phyloP scores from a whole-genome alignment of 2,113 vertebrate genomes.

The Oreamnos americanus region DNA sequence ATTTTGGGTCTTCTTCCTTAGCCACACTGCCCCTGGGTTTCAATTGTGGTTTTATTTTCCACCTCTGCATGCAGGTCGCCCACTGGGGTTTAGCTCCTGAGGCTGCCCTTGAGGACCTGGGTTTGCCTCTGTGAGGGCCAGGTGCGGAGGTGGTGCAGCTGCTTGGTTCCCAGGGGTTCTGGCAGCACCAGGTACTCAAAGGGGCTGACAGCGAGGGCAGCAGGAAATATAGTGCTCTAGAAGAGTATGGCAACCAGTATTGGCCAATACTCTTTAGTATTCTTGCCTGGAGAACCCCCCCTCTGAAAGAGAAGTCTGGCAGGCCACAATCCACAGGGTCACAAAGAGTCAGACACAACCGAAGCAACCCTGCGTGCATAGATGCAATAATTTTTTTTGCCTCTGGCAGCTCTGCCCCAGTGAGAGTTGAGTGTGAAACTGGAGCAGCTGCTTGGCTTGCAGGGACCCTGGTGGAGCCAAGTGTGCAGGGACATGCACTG shows the following conservation, averaged over 20 bases:
- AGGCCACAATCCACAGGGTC: neutral
- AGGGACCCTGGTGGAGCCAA: neutral
- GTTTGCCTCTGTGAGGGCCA: neutral
- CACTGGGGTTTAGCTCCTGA: neutral
- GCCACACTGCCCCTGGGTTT: neutral
- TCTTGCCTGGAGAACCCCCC: neutral
- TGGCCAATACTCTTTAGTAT: neutral
- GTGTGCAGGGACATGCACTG: neutral
- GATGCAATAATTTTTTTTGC: neutral
- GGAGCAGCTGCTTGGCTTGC: neutral
- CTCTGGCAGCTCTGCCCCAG: neutral
- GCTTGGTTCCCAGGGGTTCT: neutral
- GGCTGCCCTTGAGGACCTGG: neutral
- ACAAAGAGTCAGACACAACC: neutral
- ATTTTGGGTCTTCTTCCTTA: neutral
- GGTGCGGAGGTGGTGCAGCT: neutral
- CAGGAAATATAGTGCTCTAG: neutral
- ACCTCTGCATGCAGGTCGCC: accelerated
- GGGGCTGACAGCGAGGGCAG: neutral
- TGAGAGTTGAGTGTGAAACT: neutral
- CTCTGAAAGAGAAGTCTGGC: neutral
- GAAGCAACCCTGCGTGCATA: accelerated
- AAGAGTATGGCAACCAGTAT: neutral
- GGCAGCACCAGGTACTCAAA: neutral
- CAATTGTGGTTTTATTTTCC: neutral